Evolutionary conservation across 2,888 invertebrate species (phyloP), one percentile per base, ranked within the genome.

Genomic region (Marasmarcha lunaedactyla): DNA sequence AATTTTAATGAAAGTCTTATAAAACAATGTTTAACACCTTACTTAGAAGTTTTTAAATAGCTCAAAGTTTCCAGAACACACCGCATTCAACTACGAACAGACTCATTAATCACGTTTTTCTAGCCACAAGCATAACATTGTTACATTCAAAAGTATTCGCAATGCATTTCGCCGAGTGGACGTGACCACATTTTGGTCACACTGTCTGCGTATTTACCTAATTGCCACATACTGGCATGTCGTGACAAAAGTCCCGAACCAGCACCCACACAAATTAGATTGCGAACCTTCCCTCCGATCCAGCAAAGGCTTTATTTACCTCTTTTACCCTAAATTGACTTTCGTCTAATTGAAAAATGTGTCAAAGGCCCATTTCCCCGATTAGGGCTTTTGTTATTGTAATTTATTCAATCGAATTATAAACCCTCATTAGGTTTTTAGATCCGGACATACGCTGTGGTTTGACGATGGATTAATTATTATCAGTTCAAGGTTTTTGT

Each of bases 271-370:
- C 57, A 78, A 81, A 79, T 81, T 79, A 76, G 73, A 79, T 79
- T 76, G 59, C 50, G 4, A 20, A 20, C 20, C 51, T 76, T 59
- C 58, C 52, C 48, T 44, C 51, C 57, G 45, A 51, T 11, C 9
- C n/a, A 7, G 30, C n/a, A 51, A 54, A 52, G 58, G 58, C 59
- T 65, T 71, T 69, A 67, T 66, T 73, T 70, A 74, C 71, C 74
- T 72, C 69, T 73, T 78, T 72, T 62, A 66, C 65, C 64, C 64
- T 59, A 65, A 78, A 77, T 77, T 76, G 71, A 72, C 73, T 73
- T 62, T 59, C 48, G 54, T 58, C 59, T 71, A 71, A 73, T 78
- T 72, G 63, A 66, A 71, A 71, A 67, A 68, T 59, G 59, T 56
- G 59, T 57, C 59, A 63, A 57, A 63, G 57, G 56, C 51, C 51